Conservation (phyloP, 1,140 invertebrate species). For the Halotydeus destructor region DNA sequence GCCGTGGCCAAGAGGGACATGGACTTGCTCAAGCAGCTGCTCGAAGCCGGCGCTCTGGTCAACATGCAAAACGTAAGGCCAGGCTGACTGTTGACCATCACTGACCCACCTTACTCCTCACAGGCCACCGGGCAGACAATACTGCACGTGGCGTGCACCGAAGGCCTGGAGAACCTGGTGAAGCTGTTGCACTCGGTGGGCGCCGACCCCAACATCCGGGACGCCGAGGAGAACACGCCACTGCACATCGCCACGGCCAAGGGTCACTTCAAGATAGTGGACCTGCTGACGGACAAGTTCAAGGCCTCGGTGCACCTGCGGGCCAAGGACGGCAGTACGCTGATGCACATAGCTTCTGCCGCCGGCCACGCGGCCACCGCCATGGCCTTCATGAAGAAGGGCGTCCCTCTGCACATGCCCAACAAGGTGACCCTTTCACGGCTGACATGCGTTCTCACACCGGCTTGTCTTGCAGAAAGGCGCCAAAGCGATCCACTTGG, state of each 20-base stretch:
- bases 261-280: constrained; percentile 83
- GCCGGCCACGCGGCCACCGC: constrained; percentile 94
- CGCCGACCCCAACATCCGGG: constrained; percentile 76
- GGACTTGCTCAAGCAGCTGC: constrained; percentile 69
- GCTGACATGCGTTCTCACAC: not conserved
- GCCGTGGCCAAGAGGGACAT: constrained; percentile 67
- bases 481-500: constrained; percentile 54
- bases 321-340: constrained; percentile 86
- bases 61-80: constrained; percentile 60
- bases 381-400: constrained; percentile 94
- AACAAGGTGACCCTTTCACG: constrained; percentile 49
- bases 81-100: constrained; percentile 7
- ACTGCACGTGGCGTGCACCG: constrained; percentile 78
- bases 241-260: constrained; percentile 93
- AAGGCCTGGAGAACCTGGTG: constrained; percentile 76
- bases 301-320: constrained; percentile 81
- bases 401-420: constrained; percentile 97
- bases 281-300: constrained; percentile 90
- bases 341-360: constrained; percentile 92
- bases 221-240: constrained; percentile 72
- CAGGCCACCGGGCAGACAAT: constrained; percentile 74
- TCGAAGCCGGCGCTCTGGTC: constrained; percentile 73
- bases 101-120: no score
- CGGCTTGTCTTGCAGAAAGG: not conserved
- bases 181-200: constrained; percentile 86